Base-by-base conservation (phyloP, 2,888 invertebrate species). In the Boloria euphrosyne region DNA sequence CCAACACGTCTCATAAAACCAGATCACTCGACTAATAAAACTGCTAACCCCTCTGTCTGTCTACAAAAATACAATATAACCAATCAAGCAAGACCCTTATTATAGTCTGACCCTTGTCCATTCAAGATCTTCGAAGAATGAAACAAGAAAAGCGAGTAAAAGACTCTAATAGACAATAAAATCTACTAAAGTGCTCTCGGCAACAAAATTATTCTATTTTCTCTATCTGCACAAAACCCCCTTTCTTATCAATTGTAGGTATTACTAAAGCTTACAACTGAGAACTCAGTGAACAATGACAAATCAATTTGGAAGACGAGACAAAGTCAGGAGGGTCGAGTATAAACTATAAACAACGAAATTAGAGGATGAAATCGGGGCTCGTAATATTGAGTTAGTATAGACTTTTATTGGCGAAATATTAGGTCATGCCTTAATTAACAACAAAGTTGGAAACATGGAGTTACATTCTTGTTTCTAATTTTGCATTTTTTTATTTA, bases 21-120 rank as follows among this genome's bases (percentile, higher is more conserved):
- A 83, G 85, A 85, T 85, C 83, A 80, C 79, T 78, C 77, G 74
- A 78, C 83, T 81, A 83, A 86, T 87, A 86, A 87, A 86, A 85
- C 75, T 76, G 75, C 78, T 80, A 77, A 78, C 81, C 78, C 50
- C 76, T 73, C 71, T 65, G 73, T 74, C 76, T 76, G 77, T 76
- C 79, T 79, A 78, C 76, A 79, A 79, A 83, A 82, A 81, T 81
- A 80, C 77, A 78, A 74, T 73, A 75, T 74, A 77, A 72, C 82
- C 80, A 83, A 79, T 80, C 77, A 76, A 77, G 77, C 69, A 69
- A 72, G 79, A 78, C 76, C 79, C 75, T 78, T 75, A 80, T 80
- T 79, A 78, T 69, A 62, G 72, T 71, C 72, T 79, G 80, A 79
- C 85, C 79, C 78, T 80, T 77, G 74, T 70, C 77, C 71, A 74